Evolutionary conservation across 2,888 invertebrate genomes (phyloP), one percentile per base, ranked within the genome.

Genomic region (Diloba caeruleocephala): DNA sequence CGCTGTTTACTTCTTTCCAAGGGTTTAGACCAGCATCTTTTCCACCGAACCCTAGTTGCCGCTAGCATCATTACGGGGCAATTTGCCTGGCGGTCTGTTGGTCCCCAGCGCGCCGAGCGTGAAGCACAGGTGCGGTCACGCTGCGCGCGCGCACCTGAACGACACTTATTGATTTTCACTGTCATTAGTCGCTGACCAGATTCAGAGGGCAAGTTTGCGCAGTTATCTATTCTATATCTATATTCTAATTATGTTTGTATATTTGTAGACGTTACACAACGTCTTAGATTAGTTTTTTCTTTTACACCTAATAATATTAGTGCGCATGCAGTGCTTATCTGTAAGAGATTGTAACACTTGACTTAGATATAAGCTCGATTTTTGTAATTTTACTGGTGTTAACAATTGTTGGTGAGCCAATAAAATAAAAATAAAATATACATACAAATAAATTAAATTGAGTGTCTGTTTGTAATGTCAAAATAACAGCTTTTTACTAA

Each of bases 91-190:
- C 48, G 53, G 44, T 29, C 45, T 53, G 39, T n/a, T 31, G 7
- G 37, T 13, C 67, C 63, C 57, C 52, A 46, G 52, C 57, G 58
- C 67, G 42, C 61, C 29, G 65, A 60, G 51, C 79, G 77, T 74
- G 76, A 71, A 65, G 72, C 74, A 78, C 84, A 83, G 83, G 82
- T 83, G 83, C 39, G 56, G 80, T 80, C 76, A 78, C 80, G 72
- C 67, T 68, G 69, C 63, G 71, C 71, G 74, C 67, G 77, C 74
- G 71, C 76, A 77, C 62, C 69, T 71, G 72, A 69, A 53, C 61
- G 29, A 43, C 52, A 48, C 37, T 69, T 71, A 79, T 78, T 70
- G 77, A 76, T 78, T 76, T 70, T 34, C 53, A 50, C 55, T 54
- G 57, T 55, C 67, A 62, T 66, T 60, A 54, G 14, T 42, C 21